Evolutionary conservation across 2,888 invertebrate genomes (phyloP).

Genomic region (Gymnocheta viridis): DNA sequence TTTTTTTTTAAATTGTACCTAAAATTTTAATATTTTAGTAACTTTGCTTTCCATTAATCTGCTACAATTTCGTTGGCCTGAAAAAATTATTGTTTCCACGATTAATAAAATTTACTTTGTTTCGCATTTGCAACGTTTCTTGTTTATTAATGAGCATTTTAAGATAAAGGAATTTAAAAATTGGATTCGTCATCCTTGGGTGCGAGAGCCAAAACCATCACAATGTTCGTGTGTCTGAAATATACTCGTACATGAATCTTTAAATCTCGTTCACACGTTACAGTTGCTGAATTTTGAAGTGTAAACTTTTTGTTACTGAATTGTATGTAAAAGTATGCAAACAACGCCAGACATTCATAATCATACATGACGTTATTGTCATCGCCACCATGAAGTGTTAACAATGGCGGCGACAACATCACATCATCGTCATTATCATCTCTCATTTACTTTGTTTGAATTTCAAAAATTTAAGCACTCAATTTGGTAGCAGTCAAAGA

Average conservation of each 20-base stretch:
- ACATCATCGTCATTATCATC: background rate
- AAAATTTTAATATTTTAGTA: background rate
- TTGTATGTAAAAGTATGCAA: background rate
- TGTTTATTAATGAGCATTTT: conserved; percentile 19
- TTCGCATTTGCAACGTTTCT: background rate
- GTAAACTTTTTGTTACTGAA: background rate
- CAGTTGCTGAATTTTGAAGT: background rate
- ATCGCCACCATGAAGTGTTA: background rate
- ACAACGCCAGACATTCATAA: background rate
- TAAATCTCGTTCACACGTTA: conserved; percentile 17
- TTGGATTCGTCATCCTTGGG: background rate
- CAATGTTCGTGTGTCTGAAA: too few relatives aligned
- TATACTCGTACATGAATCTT: too few relatives aligned
- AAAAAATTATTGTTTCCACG: background rate
- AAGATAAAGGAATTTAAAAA: background rate
- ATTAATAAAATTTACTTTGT: background rate
- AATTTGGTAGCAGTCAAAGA: background rate
- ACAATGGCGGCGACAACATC: background rate
- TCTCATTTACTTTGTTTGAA: background rate
- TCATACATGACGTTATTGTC: background rate
- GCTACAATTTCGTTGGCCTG: background rate
- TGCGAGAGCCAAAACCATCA: background rate
- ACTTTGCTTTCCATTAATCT: background rate
- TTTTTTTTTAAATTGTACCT: background rate
- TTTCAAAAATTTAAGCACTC: background rate